phyloP scores from a whole-genome alignment of 1,140 invertebrate genomes.

The Penaeus japonicus region DNA sequence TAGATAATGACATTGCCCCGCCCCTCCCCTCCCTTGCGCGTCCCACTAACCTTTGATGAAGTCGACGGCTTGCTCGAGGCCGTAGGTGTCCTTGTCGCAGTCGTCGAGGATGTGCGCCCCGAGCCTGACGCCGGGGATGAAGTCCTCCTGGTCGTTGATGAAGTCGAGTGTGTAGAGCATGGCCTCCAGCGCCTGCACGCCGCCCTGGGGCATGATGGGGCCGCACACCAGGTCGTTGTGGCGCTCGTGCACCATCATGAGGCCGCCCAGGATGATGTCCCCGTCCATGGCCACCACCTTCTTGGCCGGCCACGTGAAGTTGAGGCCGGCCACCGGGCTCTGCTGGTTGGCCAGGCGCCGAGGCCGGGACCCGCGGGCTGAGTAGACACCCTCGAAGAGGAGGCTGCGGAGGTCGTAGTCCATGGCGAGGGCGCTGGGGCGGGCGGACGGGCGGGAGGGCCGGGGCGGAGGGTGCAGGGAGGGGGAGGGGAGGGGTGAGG shows the following conservation, averaged over 20 bases:
- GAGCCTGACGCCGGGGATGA: constrained; percentile 79
- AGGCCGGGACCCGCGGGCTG: background rate
- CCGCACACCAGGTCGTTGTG: constrained; percentile 82
- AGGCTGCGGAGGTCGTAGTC: background rate
- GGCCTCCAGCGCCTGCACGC: constrained; percentile 84
- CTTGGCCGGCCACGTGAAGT: constrained; percentile 77
- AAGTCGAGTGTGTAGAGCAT: constrained; percentile 91
- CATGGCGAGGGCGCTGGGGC: background rate
- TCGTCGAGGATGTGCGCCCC: constrained; percentile 92
- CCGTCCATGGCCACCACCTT: constrained; percentile 85
- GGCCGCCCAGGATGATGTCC: constrained; percentile 82
- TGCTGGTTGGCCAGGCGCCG: background rate
- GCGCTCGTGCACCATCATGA: constrained; percentile 95
- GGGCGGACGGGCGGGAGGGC: background rate
- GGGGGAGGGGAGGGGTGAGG: background rate
- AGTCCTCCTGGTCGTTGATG: constrained; percentile 74
- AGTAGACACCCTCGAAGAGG: background rate
- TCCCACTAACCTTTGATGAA: constrained; percentile 97
- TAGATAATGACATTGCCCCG: too few species aligned
- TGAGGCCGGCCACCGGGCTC: background rate
- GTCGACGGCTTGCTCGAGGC: constrained; percentile 93
- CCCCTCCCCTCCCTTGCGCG: too few species aligned
- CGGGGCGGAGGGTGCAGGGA: background rate
- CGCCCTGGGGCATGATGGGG: constrained; percentile 92
- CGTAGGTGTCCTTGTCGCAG: constrained; percentile 95